Evolutionary conservation across 2,888 invertebrate species (phyloP).

Genomic region (Leucania comma): DNA sequence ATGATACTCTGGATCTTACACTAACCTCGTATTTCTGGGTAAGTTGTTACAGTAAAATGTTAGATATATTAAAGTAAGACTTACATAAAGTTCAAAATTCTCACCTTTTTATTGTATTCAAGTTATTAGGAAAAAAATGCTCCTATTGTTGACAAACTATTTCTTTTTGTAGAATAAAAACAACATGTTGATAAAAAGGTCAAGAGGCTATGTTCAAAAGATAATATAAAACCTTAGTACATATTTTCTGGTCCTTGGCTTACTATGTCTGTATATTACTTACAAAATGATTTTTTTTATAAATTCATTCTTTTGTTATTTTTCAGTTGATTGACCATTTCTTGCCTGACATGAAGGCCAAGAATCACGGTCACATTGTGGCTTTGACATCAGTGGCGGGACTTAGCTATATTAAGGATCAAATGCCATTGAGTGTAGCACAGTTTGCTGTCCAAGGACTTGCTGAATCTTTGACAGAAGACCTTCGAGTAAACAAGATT

Average conservation of each 20-base stretch:
- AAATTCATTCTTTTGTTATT: background rate
- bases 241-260: background rate
- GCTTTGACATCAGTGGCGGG: slow-evolving; percentile 92
- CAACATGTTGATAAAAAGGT: slow-evolving; percentile 2
- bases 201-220: slow-evolving; percentile 1
- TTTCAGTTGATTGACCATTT: slow-evolving; percentile 91
- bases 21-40: slow-evolving; percentile 92
- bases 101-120: too few relatives aligned
- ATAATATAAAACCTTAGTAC: slow-evolving; percentile 8
- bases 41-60: slow-evolving; percentile 53
- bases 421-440: slow-evolving; percentile 91
- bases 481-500: slow-evolving; percentile 90
- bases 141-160: background rate
- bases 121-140: background rate
- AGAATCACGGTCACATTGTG: slow-evolving; percentile 91
- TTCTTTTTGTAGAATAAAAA: background rate
- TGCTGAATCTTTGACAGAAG: slow-evolving; percentile 91
- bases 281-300: background rate
- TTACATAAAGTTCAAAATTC: too few relatives aligned
- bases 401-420: slow-evolving; percentile 90
- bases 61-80: too few relatives aligned
- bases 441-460: slow-evolving; percentile 93
- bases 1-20: slow-evolving; percentile 90
- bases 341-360: slow-evolving; percentile 91
- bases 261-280: background rate